Percentiles rank a stretch among this genome's conserved stretches.
Conservation (phyloP, 2,113 vertebrate species). For the Mobula birostris region DNA sequence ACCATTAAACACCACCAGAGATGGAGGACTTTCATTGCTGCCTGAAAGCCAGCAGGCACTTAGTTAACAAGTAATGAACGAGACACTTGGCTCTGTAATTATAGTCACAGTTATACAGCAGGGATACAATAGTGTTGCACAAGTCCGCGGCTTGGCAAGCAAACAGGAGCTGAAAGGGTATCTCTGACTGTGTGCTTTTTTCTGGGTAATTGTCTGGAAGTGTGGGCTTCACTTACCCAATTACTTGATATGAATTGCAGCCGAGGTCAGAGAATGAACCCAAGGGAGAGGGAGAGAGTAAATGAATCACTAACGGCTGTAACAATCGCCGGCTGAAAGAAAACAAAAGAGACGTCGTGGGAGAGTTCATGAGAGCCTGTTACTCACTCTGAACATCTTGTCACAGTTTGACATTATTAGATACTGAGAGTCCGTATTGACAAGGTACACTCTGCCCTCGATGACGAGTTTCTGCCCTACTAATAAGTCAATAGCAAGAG, state of each 20-base stretch:
- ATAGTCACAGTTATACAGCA: too few species aligned
- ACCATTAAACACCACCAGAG: too few species aligned
- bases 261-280: background rate
- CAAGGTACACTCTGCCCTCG: too few species aligned
- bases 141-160: background rate
- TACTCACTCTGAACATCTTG: background rate
- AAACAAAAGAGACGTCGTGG: background rate
- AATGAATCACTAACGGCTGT: background rate
- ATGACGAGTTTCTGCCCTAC: background rate
- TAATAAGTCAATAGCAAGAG: background rate
- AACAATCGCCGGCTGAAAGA: background rate
- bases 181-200: background rate
- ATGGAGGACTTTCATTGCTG: too few species aligned
- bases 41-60: too few species aligned
- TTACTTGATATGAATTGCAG: background rate
- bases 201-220: background rate
- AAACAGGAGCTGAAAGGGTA: background rate
- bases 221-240: background rate
- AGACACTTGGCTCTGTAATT: too few species aligned
- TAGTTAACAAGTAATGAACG: too few species aligned
- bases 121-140: background rate
- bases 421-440: background rate
- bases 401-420: slow-evolving; percentile 3
- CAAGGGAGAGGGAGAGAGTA: background rate
- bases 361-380: background rate